A percentile compares a stretch with the other conserved stretches of the same genome.
Conservation (phyloP, 2,797 vertebrate genomes). For the Falco peregrinus region DNA sequence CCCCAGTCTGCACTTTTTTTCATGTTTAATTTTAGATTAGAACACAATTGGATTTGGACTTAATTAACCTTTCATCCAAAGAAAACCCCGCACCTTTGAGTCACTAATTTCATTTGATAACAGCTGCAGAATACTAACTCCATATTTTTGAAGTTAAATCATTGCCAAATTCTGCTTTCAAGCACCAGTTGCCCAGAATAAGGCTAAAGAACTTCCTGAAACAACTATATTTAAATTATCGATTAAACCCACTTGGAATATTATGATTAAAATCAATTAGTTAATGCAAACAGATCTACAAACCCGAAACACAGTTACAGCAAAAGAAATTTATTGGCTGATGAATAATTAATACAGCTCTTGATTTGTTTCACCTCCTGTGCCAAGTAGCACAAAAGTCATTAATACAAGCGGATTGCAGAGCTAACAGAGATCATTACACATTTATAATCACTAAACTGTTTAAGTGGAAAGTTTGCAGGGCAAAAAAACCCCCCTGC, state of each 20-base stretch:
- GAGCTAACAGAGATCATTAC: not conserved
- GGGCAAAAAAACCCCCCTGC: not conserved
- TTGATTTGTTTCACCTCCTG: slow-evolving; percentile 44
- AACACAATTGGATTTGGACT: slow-evolving; percentile 13
- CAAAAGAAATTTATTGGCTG: not conserved
- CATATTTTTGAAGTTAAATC: slow-evolving; percentile 23
- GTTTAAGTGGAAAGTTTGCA: not conserved
- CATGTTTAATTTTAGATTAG: slow-evolving; percentile 19
- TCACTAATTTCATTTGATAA: slow-evolving; percentile 23
- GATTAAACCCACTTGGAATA: slow-evolving; percentile 35
- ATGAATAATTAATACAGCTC: slow-evolving; percentile 56
- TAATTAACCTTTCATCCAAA: not conserved
- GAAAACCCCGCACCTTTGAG: not conserved
- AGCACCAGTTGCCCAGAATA: slow-evolving; percentile 3
- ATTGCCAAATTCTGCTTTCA: slow-evolving; percentile 19
- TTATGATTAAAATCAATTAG: slow-evolving; percentile 39
- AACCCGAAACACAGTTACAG: not conserved
- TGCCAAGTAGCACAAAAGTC: slow-evolving; percentile 14
- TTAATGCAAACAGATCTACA: slow-evolving; percentile 36
- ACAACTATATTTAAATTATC: slow-evolving; percentile 38
- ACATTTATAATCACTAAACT: slow-evolving; percentile 7
- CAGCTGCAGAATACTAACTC: slow-evolving; percentile 17
- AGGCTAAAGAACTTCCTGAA: slow-evolving; percentile 13
- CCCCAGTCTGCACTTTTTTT: not conserved
- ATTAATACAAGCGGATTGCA: not conserved